Evolutionary conservation across 2,888 invertebrate species (phyloP).

Genomic region (Subacronicta megacephala): DNA sequence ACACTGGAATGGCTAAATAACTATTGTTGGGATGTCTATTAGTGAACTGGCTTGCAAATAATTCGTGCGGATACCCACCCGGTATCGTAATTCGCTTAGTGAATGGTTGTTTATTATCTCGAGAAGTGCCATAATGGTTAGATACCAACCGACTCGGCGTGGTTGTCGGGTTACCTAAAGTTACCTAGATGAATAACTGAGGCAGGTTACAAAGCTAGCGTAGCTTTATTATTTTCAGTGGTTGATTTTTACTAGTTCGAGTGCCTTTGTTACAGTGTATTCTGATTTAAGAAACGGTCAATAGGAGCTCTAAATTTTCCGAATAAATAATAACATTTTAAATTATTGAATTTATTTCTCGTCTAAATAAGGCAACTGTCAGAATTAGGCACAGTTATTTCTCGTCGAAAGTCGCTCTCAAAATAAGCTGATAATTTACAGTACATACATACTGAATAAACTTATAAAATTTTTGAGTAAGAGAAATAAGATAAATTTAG

Average conservation of each 20-base stretch:
- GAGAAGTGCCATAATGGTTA: constrained; percentile 66
- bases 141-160: constrained; percentile 57
- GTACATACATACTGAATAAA: too few species aligned
- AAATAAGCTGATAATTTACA: too few species aligned
- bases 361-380: too few species aligned
- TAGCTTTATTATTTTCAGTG: constrained; percentile 1
- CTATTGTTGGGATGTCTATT: constrained; percentile 30
- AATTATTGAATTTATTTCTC: too few species aligned
- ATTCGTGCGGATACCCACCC: constrained; percentile 60
- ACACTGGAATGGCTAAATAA: constrained; percentile 28
- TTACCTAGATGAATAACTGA: constrained; percentile 77
- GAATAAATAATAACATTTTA: too few species aligned
- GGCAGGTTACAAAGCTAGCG: constrained; percentile 60
- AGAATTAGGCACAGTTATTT: too few species aligned
- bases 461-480: too few species aligned
- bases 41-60: constrained; percentile 54
- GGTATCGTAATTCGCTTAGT: constrained; percentile 73
- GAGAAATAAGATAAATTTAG: too few species aligned
- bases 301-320: too few species aligned
- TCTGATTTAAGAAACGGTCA: too few species aligned
- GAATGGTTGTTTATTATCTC: constrained; percentile 70
- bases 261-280: constrained; percentile 1
- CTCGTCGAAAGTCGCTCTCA: too few species aligned
- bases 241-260: constrained; percentile 1
- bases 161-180: constrained; percentile 72